Evolutionary conservation across 2,888 invertebrate genomes (phyloP), one percentile per base, ranked within the genome.

Genomic region (Synergus umbraculus): DNA sequence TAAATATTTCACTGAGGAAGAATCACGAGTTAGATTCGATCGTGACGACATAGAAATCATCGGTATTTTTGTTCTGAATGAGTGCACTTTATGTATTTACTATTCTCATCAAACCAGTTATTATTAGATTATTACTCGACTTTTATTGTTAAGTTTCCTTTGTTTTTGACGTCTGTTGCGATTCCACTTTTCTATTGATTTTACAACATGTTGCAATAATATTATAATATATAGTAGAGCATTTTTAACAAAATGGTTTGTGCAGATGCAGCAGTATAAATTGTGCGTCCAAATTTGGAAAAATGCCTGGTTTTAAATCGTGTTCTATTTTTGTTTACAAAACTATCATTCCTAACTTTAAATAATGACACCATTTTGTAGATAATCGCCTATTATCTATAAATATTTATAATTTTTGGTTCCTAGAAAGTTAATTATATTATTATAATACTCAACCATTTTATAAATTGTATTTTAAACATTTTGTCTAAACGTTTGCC

Each of bases 31-130:
- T 54, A 4, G 49, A 5, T n/a, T n/a, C 8, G 13, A 15, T 22
- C 7, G 15, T 54, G 43, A 66, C 41, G 49, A 10, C 49, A 37
- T 10, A 49, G 29, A 54, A 54, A 29, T 73, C 37, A 73, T 49
- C 49, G 49, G 22, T 73, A 73, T 73, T 54, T 73, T 37, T 12
- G 69, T 29, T 29, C 67, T 18, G 18, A 44, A 22, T 18, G 44
- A 67, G 9, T 44, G 41, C 18, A 43, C 4, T 67, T 13, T 67
- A 44, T 67, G 12, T 13, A 46, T 67, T 67, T 67, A 46, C 46
- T 67, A 22, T n/a, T 15, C 15, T n/a, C 49, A 73, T 37, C 15
- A 37, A 15, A 54, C 3, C 46, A 18, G 9, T 13, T 13, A 29
- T 29, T 29, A 29, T 29, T 29, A 29, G 22, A 29, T 29, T 29